Evolutionary conservation across 1,140 invertebrate species (phyloP), one percentile per base, ranked within the genome.

Genomic region (Lepeophtheirus salmonis): DNA sequence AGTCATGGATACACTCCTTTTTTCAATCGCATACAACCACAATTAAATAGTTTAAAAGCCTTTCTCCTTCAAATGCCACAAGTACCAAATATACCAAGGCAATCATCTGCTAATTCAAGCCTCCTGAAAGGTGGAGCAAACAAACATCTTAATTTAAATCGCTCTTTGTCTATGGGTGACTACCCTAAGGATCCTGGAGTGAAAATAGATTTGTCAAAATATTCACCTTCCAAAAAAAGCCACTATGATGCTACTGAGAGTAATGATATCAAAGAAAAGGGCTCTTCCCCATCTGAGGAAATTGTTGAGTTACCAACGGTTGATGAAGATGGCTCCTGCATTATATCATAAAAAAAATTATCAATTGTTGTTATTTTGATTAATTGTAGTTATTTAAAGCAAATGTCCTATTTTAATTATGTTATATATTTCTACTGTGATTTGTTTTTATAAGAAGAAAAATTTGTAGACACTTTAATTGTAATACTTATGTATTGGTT

Each of bases 11-110:
- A 60, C 23, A 17, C 20, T 12, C 23, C 23, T 48, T 60, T 60
- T 22, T 21, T 60, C n/a, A 49, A 50, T 20, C 23, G 41, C 30
- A 60, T 60, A 12, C 57, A 60, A 48, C 57, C 57, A 1, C 57
- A 60, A 16, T 18, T 60, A 16, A 24, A 57, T 14, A 57, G 16
- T 3, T 17, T 57, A 3, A 17, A 57, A 21, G 24, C 17, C 22
- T 57, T 56, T 18, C 54, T 56, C 21, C 21, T 52, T 16, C 50
- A 52, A 41, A 41, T 41, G 6, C 30, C 30, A 41, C 30, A 6
- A 41, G 30, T n/a, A 6, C n/a, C 30, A 6, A n/a, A n/a, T n/a
- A n/a, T n/a, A 10, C 30, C 30, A 41, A 6, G 30, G n/a, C 30
- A 41, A 41, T 41, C 30, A 6, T 41, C 30, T 41, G 30, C 30